Evolutionary conservation across 2,797 vertebrate genomes (phyloP), one percentile per base, ranked within the genome.

Genomic region (Sus cebifrons): DNA sequence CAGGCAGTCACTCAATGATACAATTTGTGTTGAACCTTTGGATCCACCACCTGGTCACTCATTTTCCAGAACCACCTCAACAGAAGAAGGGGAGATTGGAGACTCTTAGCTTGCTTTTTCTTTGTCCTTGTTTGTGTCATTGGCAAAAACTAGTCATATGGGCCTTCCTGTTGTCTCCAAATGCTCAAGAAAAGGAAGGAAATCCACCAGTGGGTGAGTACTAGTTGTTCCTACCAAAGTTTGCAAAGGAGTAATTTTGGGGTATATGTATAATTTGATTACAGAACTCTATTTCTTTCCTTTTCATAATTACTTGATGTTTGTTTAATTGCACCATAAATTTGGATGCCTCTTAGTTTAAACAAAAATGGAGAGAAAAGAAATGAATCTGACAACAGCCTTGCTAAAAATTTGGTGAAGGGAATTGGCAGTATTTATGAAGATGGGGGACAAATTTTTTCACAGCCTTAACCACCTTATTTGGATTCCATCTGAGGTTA

Each of bases 301-400:
- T 70, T 91, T 77, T 62, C 5, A 0, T 74, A 58, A 58, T 70
- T 78, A 58, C 15, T 49, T 83, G 16, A 56, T 85, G 6, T 29
- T 88, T 21, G 58, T 73, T 96, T 78, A 74, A 54, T 83, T 11
- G 17, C 8, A 40, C 5, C 71, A 54, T 65, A 81, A 87, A 36
- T 64, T 77, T 81, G 23, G 21, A 58, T 77, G 29, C 13, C 14
- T 92, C 12, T 67, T 81, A 87, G 88, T 92, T 94, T 82, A 81
- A 92, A 92, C 18, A 89, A 16, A 40, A 12, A 25, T 60, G 16
- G 73, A 92, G 81, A 89, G 12, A 60, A 86, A 94, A 92, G 9
- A 82, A 36, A 13, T 58, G 17, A 70, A 60, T 15, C 27, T 70
- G 60, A 70, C 13, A 86, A 21, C 3, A 73, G 1, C 21, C 4